Evolutionary conservation across 2,888 invertebrate species (phyloP).

Genomic region (Lampropteryx suffumata): DNA sequence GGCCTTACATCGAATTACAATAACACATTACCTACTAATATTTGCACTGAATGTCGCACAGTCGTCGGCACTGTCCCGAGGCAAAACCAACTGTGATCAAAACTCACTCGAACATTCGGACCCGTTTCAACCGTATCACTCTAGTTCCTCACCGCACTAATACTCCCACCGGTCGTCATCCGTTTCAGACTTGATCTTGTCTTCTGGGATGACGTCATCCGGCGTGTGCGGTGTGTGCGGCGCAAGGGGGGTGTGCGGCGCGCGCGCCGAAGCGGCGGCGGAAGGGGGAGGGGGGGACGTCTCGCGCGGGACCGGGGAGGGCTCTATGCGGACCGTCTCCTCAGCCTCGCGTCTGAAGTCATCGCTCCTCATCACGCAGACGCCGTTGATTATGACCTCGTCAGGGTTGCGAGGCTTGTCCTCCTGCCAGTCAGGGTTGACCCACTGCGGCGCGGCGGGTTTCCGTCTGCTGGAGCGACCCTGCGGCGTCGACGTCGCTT

Average conservation of each 20-base stretch:
- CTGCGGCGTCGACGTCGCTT: constrained; percentile 75
- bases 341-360: constrained; percentile 86
- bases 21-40: constrained; percentile 51
- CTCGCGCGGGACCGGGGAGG: constrained; percentile 85
- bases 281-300: constrained; percentile 61
- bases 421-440: constrained; percentile 96
- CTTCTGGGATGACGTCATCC: constrained; percentile 67
- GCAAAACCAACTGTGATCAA: constrained; percentile 5
- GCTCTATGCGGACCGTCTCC: constrained; percentile 84
- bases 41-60: constrained; percentile 55
- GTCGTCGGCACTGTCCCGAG: constrained; percentile 36
- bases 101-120: constrained; percentile 38
- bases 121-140: constrained; percentile 47
- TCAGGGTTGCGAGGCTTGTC: constrained; percentile 83
- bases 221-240: constrained; percentile 51
- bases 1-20: constrained; percentile 74
- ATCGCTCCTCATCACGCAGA: constrained; percentile 94
- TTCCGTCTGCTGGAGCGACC: constrained; percentile 89
- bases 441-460: constrained; percentile 98
- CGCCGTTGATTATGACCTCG: constrained; percentile 96
- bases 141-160: constrained; percentile 50
- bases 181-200: constrained; percentile 82
- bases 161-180: constrained; percentile 85
- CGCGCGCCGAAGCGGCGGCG: no score
- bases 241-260: constrained; percentile 46